These are phyloP conservation scores for Ochropleura leucogaster DNA, from an alignment of 2,888 invertebrate genomes.

Conservation along the genomic window DNA sequence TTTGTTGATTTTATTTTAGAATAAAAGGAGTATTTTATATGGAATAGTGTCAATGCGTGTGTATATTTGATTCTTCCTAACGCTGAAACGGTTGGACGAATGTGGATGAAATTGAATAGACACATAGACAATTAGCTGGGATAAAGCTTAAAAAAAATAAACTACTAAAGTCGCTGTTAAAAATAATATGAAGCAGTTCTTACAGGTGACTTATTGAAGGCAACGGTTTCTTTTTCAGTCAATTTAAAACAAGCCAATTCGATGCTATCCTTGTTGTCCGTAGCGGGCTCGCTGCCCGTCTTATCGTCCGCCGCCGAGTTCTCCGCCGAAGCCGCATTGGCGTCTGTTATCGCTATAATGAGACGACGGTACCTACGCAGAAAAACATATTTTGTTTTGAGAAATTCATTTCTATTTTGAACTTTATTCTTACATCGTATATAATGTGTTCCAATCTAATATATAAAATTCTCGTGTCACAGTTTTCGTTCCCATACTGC, in stretches of 20 bases:
- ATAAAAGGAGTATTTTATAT: neutral
- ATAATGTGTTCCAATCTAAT: neutral
- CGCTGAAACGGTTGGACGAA: neutral
- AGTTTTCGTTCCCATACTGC: too few species aligned
- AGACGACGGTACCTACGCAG: slow-evolving; percentile 89
- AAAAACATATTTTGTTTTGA: neutral
- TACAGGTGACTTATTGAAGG: slow-evolving; percentile 80
- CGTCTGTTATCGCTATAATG: slow-evolving; percentile 83
- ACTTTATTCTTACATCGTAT: neutral
- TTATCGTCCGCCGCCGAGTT: slow-evolving; percentile 78
- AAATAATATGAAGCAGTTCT: neutral
- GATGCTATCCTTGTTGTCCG: slow-evolving; percentile 77
- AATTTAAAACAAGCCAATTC: slow-evolving; percentile 81
- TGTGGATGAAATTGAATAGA: neutral
- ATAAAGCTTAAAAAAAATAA: neutral
- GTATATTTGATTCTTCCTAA: neutral
- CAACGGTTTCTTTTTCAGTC: slow-evolving; percentile 83
- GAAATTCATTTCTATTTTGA: neutral
- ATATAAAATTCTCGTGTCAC: too few species aligned
- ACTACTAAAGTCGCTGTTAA: neutral
- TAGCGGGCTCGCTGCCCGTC: slow-evolving; percentile 69
- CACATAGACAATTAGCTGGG: neutral
- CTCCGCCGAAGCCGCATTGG: slow-evolving; percentile 77
- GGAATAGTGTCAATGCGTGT: neutral
- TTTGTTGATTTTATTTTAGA: too few species aligned